Evolutionary conservation across 2,797 vertebrate species (phyloP), one percentile per base, ranked within the genome.

Genomic region (Myotis myotis): DNA sequence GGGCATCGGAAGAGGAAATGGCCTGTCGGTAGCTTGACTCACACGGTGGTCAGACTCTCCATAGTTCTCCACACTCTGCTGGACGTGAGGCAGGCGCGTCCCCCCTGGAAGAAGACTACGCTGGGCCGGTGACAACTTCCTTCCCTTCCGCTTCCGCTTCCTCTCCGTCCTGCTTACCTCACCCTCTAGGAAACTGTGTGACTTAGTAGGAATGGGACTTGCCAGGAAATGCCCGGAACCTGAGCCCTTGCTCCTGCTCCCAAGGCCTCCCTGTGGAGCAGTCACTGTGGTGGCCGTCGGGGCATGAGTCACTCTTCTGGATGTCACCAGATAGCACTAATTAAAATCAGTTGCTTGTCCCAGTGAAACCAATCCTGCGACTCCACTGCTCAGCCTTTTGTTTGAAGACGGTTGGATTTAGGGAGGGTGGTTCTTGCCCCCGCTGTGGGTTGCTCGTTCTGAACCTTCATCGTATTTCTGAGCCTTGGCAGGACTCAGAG

Each of bases 1-100:
- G 93, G 88, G 95, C 71, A 57, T 41, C 41, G 0, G 28, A 85
- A 96, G 94, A 91, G 72, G 53, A 94, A 95, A 53, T 16, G 1
- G 44, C 90, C 15, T 0, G 6, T 53, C 62, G 51, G 49, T 6
- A 55, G 68, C 33, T 75, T 64, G 36, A 68, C 25, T 62, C 93
- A 4, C 15, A 0, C 3, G 0, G 20, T 12, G 44, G 30, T 76
- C 62, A 17, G 33, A 4, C 55, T 9, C 2, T 47, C 44, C 70
- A 12, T 76, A 44, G 25, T 23, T 74, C 11, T 4, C 0, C n/a
- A 6, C 19, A 22, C 64, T 30, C n/a, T 17, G 36, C 0, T 22
- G 57, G 71, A 30, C 4, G 0, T 5, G 38, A 8, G 82, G 19
- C n/a, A 82, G 76, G 6, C 30, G 22, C 44, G 25, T 74, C 33